phyloP scores from a whole-genome alignment of 2,888 invertebrate genomes.

The Nomada ruficornis region DNA sequence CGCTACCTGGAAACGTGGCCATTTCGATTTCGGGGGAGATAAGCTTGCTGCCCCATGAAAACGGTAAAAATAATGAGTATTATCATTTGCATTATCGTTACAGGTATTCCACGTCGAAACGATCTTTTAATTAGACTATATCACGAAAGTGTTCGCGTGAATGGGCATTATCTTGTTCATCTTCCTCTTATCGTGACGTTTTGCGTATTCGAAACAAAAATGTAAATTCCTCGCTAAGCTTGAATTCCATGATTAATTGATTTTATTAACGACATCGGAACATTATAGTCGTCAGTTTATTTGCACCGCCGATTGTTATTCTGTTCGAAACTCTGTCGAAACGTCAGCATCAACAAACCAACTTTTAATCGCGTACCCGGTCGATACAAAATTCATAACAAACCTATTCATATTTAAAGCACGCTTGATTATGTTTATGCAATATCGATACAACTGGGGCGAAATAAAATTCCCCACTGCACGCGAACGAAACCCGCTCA shows the following conservation, averaged over 20 bases:
- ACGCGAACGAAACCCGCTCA: background rate
- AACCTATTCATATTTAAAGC: background rate
- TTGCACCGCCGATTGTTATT: background rate
- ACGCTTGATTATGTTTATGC: background rate
- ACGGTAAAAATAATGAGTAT: constrained; percentile 25
- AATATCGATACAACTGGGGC: background rate
- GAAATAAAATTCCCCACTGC: background rate
- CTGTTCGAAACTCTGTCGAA: background rate
- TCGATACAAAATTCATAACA: constrained; percentile 14
- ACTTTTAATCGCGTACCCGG: constrained; percentile 1
- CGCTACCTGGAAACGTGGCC: background rate
- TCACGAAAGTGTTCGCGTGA: background rate
- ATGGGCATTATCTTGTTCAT: background rate
- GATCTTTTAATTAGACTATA: constrained; percentile 11
- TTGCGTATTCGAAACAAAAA: background rate
- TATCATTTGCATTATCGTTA: constrained; percentile 32
- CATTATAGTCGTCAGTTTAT: constrained; percentile 2
- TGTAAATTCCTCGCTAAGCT: background rate
- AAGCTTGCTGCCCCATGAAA: constrained; percentile 16
- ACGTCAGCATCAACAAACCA: background rate
- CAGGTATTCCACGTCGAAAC: background rate
- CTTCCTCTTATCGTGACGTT: no score
- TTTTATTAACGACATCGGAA: background rate
- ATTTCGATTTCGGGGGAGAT: constrained; percentile 29
- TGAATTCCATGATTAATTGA: background rate